Conservation (phyloP, 2,888 invertebrate genomes). For the Hypselothyrea guttata region DNA sequence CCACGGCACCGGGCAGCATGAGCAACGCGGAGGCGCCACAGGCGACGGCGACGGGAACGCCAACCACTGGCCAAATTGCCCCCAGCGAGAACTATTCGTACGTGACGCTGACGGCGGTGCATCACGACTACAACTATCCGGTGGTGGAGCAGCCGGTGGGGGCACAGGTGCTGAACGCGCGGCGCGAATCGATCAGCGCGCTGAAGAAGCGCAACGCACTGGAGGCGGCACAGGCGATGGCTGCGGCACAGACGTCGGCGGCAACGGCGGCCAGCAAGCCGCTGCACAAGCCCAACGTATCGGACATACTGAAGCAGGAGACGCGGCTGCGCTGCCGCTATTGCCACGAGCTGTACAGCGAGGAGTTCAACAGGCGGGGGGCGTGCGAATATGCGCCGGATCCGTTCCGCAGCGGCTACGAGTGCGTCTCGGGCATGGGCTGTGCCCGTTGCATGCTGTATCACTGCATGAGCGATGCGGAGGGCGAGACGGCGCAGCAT, state of each 20-base stretch:
- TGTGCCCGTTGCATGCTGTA: slow-evolving; percentile 95
- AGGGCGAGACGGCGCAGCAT: slow-evolving; percentile 92
- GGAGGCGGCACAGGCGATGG: slow-evolving; percentile 80
- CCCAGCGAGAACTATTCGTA: slow-evolving; percentile 90
- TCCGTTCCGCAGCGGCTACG: slow-evolving; percentile 89
- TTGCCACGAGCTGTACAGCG: slow-evolving; percentile 91
- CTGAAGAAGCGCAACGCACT: slow-evolving; percentile 87
- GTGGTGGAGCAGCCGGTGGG: slow-evolving; percentile 82
- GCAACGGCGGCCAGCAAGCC: slow-evolving; percentile 74
- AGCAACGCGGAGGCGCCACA: slow-evolving; percentile 12
- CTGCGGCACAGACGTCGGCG: slow-evolving; percentile 78
- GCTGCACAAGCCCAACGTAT: slow-evolving; percentile 69
- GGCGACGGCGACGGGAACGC: slow-evolving; percentile 24
- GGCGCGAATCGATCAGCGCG: slow-evolving; percentile 84
- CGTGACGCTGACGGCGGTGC: slow-evolving; percentile 90
- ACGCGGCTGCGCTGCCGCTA: slow-evolving; percentile 84
- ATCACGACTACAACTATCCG: slow-evolving; percentile 94
- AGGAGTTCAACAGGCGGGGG: slow-evolving; percentile 93
- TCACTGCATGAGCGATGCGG: slow-evolving; percentile 95
- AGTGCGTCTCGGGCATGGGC: slow-evolving; percentile 91
- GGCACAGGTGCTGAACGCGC: slow-evolving; percentile 80
- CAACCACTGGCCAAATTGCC: slow-evolving; percentile 71
- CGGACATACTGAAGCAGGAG: slow-evolving; percentile 79
- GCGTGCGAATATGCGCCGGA: slow-evolving; percentile 94
- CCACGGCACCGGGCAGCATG: slow-evolving; percentile 32